Evolutionary conservation across 2,797 vertebrate species (phyloP), one percentile per base, ranked within the genome.

Genomic region (Etheostoma perlongum): DNA sequence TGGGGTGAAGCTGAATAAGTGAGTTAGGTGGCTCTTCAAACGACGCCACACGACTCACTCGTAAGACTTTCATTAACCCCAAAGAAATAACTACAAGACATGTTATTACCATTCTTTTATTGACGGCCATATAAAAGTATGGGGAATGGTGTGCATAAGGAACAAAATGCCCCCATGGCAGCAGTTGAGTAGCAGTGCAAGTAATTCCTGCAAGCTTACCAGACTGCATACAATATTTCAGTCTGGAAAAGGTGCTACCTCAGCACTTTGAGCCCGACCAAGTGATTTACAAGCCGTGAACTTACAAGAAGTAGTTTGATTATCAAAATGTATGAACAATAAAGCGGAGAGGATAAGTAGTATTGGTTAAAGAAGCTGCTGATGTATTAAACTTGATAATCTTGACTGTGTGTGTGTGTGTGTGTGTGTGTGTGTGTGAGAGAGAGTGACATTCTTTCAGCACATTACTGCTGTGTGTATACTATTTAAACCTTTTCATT

Each of bases 21-120:
- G 44, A 46, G 67, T n/a, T 48, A 44, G 54, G 49, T 13, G 13
- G 64, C 67, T 78, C 60, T 84, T 69, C 74, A 67, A 72, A 71
- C 54, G 18, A 47, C 21, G 62, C 73, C 65, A 74, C 76, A 68
- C 12, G 9, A 77, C 81, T 81, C 42, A 67, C 55, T 42, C 65
- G 69, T 69, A 79, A 79, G 79, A 82, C 74, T 89, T 91, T 82
- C 83, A 91, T 93, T 91, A 89, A 91, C 88, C 82, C 70, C 69
- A 14, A 65, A 78, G 86, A 85, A 88, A 87, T 73, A 59, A 62
- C 81, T 68, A 65, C 58, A 46, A 67, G 84, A 62, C 67, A 40
- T 13, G 25, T 74, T 46, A 74, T 87, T 84, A 79, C 78, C 23
- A 48, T 53, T 69, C 40, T 78, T 76, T 80, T 85, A 90, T 81